phyloP scores from a whole-genome alignment of 2,797 vertebrate genomes.

The Paguma larvata region DNA sequence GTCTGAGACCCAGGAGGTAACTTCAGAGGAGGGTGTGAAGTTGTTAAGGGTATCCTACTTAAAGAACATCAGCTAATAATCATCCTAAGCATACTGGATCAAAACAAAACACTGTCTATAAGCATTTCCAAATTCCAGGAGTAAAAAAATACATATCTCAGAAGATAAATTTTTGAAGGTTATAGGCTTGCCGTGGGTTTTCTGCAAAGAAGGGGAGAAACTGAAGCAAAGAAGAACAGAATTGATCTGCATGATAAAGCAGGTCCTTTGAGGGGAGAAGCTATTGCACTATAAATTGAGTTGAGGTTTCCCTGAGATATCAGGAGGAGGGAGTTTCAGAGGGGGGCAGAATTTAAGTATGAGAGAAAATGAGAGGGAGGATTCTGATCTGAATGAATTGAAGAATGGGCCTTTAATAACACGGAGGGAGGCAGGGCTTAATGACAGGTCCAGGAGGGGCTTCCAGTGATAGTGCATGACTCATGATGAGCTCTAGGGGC shows the following conservation, averaged over 20 bases:
- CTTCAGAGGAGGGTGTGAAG: not conserved
- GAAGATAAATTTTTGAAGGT: constrained; percentile 44
- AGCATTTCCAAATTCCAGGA: not conserved
- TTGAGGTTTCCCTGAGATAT: constrained; percentile 3
- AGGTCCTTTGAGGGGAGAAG: not conserved
- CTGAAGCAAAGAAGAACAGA: constrained; percentile 16
- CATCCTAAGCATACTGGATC: not conserved
- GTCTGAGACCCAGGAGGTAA: not conserved
- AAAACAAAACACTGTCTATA: not conserved
- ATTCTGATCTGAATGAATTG: not conserved
- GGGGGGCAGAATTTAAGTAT: not conserved
- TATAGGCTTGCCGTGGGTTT: not conserved
- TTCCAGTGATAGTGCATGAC: not conserved
- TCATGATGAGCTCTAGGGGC: not conserved
- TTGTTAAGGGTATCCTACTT: not conserved
- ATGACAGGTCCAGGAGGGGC: not conserved
- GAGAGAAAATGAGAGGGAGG: not conserved
- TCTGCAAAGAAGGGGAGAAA: not conserved
- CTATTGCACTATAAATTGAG: not conserved
- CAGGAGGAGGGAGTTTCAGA: not conserved
- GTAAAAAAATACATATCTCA: not conserved
- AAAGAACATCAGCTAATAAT: not conserved
- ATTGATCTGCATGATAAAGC: constrained; percentile 56
- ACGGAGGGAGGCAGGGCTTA: not conserved
- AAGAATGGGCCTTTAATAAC: not conserved